Conservation (phyloP, 2,888 invertebrate species). For the Stenolophus ochropezus region DNA sequence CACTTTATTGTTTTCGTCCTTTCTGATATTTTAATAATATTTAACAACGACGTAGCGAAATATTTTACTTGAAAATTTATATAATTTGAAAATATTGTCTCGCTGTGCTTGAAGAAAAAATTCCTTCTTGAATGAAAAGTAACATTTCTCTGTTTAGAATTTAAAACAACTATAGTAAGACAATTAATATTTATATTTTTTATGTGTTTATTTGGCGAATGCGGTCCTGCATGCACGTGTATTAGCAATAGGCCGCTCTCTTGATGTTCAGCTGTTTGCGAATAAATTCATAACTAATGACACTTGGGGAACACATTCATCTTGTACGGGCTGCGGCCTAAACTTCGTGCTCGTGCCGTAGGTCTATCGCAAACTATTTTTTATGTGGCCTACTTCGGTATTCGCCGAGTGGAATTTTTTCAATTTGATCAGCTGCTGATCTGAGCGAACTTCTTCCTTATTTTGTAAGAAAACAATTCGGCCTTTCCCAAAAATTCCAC, state of each 20-base stretch:
- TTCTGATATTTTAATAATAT: too few relatives aligned
- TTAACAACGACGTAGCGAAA: too few relatives aligned
- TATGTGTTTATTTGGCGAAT: background rate
- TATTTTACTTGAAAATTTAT: too few relatives aligned
- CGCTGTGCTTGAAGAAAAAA: too few relatives aligned
- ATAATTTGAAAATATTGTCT: too few relatives aligned
- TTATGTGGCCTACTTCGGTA: constrained; percentile 41
- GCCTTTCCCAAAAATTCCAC: background rate
- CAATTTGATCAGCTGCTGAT: background rate
- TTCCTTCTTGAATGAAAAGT: too few relatives aligned
- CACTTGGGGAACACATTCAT: constrained; percentile 40
- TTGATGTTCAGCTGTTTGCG: background rate
- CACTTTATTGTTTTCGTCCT: too few relatives aligned
- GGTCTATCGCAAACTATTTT: background rate
- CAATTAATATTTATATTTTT: background rate
- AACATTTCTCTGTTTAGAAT: too few relatives aligned
- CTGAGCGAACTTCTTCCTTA: background rate
- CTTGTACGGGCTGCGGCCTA: background rate
- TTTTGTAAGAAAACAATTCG: background rate
- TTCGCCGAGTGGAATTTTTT: constrained; percentile 20
- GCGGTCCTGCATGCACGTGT: constrained; percentile 5
- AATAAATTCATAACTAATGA: constrained; percentile 47
- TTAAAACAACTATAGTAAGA: background rate
- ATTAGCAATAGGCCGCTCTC: background rate
- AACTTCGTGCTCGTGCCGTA: background rate